phyloP scores from a whole-genome alignment of 2,888 invertebrate species.

The Ganaspis brasiliensis region DNA sequence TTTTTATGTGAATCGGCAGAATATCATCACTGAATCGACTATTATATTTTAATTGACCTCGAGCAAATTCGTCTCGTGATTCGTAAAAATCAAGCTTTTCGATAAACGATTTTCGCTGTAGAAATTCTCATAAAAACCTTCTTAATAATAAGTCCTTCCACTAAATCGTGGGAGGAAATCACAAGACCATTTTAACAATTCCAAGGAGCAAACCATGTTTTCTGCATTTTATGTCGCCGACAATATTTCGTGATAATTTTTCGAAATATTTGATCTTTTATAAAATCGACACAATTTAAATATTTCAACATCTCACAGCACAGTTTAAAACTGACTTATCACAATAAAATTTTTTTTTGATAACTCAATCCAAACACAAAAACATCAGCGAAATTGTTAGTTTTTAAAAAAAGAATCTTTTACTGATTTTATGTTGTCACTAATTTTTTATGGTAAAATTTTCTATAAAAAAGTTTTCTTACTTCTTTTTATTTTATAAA shows the following conservation, averaged over 20 bases:
- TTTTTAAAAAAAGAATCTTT: too few relatives aligned
- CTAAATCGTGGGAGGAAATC: slow-evolving; percentile 50
- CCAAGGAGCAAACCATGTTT: slow-evolving; percentile 48
- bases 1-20: background rate
- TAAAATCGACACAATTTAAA: background rate
- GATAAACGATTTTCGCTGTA: slow-evolving; percentile 32
- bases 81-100: slow-evolving; percentile 26
- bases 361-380: background rate
- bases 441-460: too few relatives aligned
- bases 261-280: slow-evolving; percentile 14
- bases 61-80: background rate
- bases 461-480: too few relatives aligned
- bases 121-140: slow-evolving; percentile 33
- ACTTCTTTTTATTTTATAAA: too few relatives aligned
- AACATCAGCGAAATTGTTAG: background rate
- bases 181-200: slow-evolving; percentile 55
- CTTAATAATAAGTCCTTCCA: slow-evolving; percentile 29
- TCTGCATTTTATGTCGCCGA: background rate
- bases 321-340: slow-evolving; percentile 13
- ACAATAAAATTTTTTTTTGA: slow-evolving; percentile 24
- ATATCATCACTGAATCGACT: slow-evolving; percentile 33
- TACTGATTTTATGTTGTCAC: background rate
- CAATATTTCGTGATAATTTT: background rate
- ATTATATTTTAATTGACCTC: slow-evolving; percentile 26
- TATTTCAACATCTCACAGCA: slow-evolving; percentile 17